Evolutionary conservation across 1,140 invertebrate genomes (phyloP).

Genomic region (Polyergus mexicanus): DNA sequence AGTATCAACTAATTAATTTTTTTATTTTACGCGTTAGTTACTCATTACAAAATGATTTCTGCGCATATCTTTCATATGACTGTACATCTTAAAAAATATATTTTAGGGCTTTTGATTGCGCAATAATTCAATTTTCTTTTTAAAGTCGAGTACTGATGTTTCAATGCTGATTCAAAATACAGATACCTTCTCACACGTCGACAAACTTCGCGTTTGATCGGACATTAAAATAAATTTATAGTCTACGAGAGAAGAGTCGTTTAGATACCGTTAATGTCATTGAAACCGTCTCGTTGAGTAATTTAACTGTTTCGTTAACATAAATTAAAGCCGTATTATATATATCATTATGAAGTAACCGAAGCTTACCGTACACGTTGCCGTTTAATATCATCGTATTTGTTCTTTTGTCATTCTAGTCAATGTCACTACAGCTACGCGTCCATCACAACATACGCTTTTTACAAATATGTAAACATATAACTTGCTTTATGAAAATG

Average conservation of each 20-base stretch:
- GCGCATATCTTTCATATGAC: neutral
- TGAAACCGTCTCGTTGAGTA: constrained; percentile 9
- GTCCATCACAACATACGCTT: neutral
- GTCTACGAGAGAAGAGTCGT: neutral
- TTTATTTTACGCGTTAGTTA: neutral
- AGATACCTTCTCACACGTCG: neutral
- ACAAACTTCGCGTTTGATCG: constrained; percentile 7
- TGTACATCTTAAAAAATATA: neutral
- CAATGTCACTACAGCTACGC: neutral
- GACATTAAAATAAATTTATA: constrained; percentile 40
- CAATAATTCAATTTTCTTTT: neutral
- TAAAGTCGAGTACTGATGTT: neutral
- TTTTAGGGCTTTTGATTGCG: neutral
- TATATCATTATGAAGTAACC: constrained; percentile 29
- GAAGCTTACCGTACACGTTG: neutral
- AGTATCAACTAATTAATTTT: neutral
- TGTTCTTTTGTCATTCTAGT: constrained; percentile 18
- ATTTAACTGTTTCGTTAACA: constrained; percentile 47
- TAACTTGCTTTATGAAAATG: constrained; percentile 7
- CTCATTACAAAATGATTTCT: neutral
- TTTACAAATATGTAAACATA: neutral
- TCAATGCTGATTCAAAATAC: neutral
- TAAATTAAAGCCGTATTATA: constrained; percentile 18
- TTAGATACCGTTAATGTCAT: constrained; percentile 22
- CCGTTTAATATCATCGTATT: constrained; percentile 23